These are phyloP conservation scores for Erinaceus europaeus DNA, from an alignment of 2,113 vertebrate genomes.

Conservation along the genomic window DNA sequence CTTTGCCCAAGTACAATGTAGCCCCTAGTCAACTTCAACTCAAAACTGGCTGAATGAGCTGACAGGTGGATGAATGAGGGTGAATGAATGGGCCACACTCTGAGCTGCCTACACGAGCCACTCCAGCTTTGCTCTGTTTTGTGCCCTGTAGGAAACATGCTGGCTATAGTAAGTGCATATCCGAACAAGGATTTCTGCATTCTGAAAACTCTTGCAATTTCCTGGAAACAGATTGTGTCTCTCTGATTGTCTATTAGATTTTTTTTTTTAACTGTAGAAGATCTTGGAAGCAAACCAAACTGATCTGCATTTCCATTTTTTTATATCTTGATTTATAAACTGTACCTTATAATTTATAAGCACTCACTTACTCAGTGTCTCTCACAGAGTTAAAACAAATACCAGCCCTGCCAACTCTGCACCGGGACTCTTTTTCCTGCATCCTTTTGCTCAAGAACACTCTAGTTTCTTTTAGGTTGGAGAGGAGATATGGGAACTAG, in stretches of 20 bases:
- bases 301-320: conserved; percentile 75
- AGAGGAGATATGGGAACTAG: background rate
- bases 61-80: background rate
- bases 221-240: conserved; percentile 71
- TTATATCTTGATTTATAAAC: conserved; percentile 73
- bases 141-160: background rate
- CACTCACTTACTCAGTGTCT: conserved; percentile 59
- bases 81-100: background rate
- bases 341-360: conserved; percentile 67
- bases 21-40: background rate
- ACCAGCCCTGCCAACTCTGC: conserved; percentile 32
- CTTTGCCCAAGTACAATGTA: no score
- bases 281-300: conserved; percentile 68
- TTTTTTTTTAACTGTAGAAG: conserved; percentile 51
- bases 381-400: conserved; percentile 55
- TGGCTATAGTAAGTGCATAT: background rate
- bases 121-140: background rate
- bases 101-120: background rate
- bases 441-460: background rate
- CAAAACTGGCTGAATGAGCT: background rate
- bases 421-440: background rate
- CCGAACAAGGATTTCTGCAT: conserved; percentile 29
- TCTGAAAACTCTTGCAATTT: conserved; percentile 53
- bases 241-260: conserved; percentile 64
- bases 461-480: background rate